Conservation (phyloP, 2,113 vertebrate species). For the Gymnocephalus cernua region DNA sequence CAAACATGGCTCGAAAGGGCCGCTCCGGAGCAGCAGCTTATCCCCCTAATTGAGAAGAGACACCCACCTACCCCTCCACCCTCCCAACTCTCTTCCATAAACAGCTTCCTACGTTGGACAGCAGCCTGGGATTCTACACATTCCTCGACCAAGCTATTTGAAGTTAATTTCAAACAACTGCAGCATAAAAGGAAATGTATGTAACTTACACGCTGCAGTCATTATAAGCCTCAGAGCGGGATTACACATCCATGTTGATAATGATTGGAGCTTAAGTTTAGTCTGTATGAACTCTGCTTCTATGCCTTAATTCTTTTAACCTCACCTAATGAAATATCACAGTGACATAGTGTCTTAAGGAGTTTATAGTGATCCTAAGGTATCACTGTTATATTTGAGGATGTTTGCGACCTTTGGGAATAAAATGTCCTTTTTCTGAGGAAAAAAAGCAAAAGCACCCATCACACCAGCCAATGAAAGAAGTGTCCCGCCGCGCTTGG, state of each 20-base stretch:
- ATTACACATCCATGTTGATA: conserved; percentile 48
- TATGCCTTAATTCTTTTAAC: conserved; percentile 27
- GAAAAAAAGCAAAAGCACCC: not conserved
- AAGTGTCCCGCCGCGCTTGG: conserved; percentile 28
- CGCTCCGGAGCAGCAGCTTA: conserved; percentile 69
- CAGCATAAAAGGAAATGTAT: conserved; percentile 87
- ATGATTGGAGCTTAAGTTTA: conserved; percentile 41
- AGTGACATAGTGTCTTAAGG: not conserved
- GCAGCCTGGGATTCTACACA: conserved; percentile 77
- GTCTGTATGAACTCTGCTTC: conserved; percentile 16
- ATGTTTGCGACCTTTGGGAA: conserved; percentile 1
- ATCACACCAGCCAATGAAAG: conserved; percentile 17
- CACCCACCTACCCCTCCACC: conserved; percentile 43
- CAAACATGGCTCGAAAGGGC: conserved; percentile 84
- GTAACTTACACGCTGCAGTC: conserved; percentile 60
- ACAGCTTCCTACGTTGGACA: conserved; percentile 79
- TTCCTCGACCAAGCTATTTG: conserved; percentile 75
- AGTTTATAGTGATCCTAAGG: not conserved
- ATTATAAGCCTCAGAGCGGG: conserved; percentile 45
- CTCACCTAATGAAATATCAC: conserved; percentile 29
- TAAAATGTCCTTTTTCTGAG: conserved; percentile 3
- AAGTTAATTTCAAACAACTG: conserved; percentile 82
- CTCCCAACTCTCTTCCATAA: conserved; percentile 79
- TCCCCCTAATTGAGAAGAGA: conserved; percentile 75
- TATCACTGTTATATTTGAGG: conserved; percentile 6